Evolutionary conservation across 2,888 invertebrate species (phyloP).

Genomic region (Cyrtodaria siliqua): DNA sequence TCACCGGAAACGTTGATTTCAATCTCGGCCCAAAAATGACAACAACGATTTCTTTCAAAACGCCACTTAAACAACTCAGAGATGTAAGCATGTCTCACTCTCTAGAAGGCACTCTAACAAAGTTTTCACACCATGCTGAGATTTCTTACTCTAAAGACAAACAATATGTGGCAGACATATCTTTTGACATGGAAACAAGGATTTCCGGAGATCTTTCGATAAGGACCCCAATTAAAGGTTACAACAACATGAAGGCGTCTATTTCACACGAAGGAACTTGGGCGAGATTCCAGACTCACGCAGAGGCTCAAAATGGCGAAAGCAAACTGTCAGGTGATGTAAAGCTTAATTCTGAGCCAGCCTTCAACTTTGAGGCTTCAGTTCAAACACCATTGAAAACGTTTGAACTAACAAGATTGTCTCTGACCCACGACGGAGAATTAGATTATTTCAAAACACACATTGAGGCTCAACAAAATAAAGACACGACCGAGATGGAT

Average conservation of each 20-base stretch:
- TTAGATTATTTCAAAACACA: constrained; percentile 40
- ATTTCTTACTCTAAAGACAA: constrained; percentile 26
- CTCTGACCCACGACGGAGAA: constrained; percentile 37
- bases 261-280: constrained; percentile 36
- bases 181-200: constrained; percentile 5
- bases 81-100: constrained; percentile 23
- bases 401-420: constrained; percentile 19
- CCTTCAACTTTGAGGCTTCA: constrained; percentile 20
- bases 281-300: constrained; percentile 21
- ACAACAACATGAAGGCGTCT: constrained; percentile 25
- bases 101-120: constrained; percentile 24
- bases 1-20: constrained; percentile 25
- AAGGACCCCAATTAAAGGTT: constrained; percentile 45
- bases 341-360: constrained; percentile 23
- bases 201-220: constrained; percentile 8
- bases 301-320: constrained; percentile 28
- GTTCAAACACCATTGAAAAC: constrained; percentile 35
- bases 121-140: constrained; percentile 31
- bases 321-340: constrained; percentile 20
- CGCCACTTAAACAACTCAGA: constrained; percentile 27
- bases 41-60: constrained; percentile 23
- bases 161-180: constrained; percentile 17
- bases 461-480: constrained; percentile 43
- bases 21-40: constrained; percentile 21
- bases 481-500: constrained; percentile 40